These are phyloP conservation scores for Cyprinodon diabolis DNA, from an alignment of 2,797 vertebrate species.

Conservation along the genomic window DNA sequence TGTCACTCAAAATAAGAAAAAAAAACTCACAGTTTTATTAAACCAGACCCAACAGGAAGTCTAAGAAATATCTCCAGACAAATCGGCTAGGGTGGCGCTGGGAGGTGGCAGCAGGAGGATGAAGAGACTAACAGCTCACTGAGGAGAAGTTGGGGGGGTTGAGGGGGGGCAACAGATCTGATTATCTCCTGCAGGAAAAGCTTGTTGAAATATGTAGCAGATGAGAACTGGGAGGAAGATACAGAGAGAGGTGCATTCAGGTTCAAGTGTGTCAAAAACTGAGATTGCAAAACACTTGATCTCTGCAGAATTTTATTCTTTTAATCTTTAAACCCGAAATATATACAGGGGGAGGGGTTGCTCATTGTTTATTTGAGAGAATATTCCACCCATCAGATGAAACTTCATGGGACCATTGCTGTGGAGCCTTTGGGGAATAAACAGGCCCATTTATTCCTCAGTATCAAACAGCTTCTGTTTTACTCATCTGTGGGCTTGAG, in stretches of 20 bases:
- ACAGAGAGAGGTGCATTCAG: constrained; percentile 24
- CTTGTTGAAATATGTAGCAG: constrained; percentile 22
- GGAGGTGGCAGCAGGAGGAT: constrained; percentile 28
- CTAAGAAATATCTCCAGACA: constrained; percentile 53
- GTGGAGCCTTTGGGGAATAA: not conserved
- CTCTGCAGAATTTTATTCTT: constrained; percentile 37
- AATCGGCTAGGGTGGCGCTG: not conserved
- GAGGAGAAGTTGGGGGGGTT: constrained; percentile 45
- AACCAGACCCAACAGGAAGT: constrained; percentile 64
- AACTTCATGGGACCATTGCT: not conserved
- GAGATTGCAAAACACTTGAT: constrained; percentile 33
- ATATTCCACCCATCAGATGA: constrained; percentile 9
- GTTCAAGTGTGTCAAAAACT: constrained; percentile 16
- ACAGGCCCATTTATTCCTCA: not conserved
- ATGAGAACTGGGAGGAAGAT: constrained; percentile 32
- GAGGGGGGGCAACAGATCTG: constrained; percentile 50
- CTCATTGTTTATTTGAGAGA: constrained; percentile 21
- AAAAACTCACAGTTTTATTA: constrained; percentile 46
- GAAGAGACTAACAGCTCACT: constrained; percentile 43
- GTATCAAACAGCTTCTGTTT: not conserved
- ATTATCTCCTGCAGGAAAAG: constrained; percentile 54
- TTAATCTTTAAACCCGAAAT: constrained; percentile 29
- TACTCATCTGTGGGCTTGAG: not conserved
- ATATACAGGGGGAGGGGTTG: too few species aligned
- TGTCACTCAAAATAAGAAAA: constrained; percentile 3